Evolutionary conservation across 1,140 invertebrate genomes (phyloP), one percentile per base, ranked within the genome.

Genomic region (Formica selysi): DNA sequence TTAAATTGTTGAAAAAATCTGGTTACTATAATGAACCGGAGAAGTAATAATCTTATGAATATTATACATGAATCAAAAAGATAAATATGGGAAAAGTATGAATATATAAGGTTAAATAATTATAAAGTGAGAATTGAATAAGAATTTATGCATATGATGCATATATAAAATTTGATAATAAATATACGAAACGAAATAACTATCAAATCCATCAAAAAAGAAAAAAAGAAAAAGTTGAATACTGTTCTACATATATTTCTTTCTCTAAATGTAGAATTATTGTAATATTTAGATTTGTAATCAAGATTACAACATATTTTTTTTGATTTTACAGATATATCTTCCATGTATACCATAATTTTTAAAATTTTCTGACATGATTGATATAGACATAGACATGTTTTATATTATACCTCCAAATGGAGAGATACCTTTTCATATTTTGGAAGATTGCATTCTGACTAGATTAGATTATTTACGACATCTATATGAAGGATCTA

Each of bases 321-420:
- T 48, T 51, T 51, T 51, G 2, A 1, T 48, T 61, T 84, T 44
- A 62, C 22, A 62, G 7, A 8, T 22, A 32, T 38, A 71, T 13
- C 32, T 41, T 26, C 16, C 29, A 61, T 13, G 5, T 11, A 11
- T 65, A 76, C 41, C 10, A 36, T 8, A 51, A 76, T 11, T 61
- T 62, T 36, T 76, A 8, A 8, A 70, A 19, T 48, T 51, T 73
- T 29, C 10, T 54, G 13, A n/a, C 4, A 36, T 74, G 54, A 74
- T 38, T 26, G 54, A 29, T 5, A 3, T 4, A 29, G 79, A 67
- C 54, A 16, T 29, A 70, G 89, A 79, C 38, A 95, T 95, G 94
- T 95, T 95, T 91, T 95, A 95, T 73, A 92, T 95, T 59, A 79
- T 90, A 87, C 86, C 90, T 64, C 94, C 94, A 32, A 89, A 89